Conservation (phyloP, 2,113 vertebrate genomes). For the Indicator maculatus region DNA sequence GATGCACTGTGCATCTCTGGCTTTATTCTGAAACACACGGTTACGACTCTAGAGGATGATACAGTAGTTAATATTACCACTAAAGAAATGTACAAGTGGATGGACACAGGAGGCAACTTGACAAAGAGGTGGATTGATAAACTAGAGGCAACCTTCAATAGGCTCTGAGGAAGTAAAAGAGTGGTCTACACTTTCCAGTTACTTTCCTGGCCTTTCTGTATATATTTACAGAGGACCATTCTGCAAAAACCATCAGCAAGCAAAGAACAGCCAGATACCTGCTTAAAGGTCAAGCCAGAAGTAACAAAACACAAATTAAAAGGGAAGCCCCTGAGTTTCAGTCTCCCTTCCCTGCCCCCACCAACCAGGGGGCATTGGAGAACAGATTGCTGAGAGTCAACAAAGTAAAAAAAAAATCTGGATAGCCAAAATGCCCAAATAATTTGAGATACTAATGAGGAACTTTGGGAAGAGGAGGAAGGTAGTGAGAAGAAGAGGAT, state of each 20-base stretch:
- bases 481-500: not conserved
- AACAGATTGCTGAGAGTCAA: not conserved
- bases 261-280: slow-evolving; percentile 36
- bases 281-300: slow-evolving; percentile 47
- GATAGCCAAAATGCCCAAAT: not conserved
- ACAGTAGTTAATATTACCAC: slow-evolving; percentile 34
- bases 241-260: slow-evolving; percentile 44
- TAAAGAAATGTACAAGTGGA: slow-evolving; percentile 54
- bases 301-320: slow-evolving; percentile 48
- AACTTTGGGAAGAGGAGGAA: not conserved
- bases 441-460: not conserved
- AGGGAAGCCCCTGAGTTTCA: not conserved
- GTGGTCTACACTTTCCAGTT: slow-evolving; percentile 31
- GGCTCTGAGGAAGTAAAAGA: slow-evolving; percentile 51
- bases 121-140: slow-evolving; percentile 42
- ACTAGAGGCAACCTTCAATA: slow-evolving; percentile 25
- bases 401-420: not conserved
- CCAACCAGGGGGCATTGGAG: not conserved
- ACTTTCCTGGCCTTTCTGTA: slow-evolving; percentile 42
- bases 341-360: not conserved
- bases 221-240: slow-evolving; percentile 50
- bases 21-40: slow-evolving; percentile 49
- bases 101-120: slow-evolving; percentile 57
- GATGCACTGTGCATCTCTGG: slow-evolving; percentile 35
- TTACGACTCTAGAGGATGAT: slow-evolving; percentile 50